These are phyloP conservation scores for Palythoa heliodiscus DNA, from an alignment of 92 coral and sea anemone species.

Conservation along the genomic window DNA sequence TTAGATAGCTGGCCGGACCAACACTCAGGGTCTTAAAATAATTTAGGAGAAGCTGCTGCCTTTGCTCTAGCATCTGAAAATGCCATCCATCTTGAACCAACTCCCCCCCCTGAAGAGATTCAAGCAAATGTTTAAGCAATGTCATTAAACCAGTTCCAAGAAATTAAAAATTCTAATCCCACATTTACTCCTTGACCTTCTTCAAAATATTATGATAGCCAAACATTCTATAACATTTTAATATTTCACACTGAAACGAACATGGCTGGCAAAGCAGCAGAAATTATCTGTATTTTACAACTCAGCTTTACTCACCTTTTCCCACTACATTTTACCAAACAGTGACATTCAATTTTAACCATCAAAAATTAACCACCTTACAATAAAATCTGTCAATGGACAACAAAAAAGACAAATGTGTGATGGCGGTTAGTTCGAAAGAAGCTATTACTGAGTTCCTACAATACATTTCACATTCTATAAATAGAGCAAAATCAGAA, in stretches of 20 bases:
- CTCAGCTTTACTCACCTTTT: constrained; percentile 23
- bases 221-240: too few relatives aligned
- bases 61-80: constrained; percentile 7
- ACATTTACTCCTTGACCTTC: constrained; percentile 30
- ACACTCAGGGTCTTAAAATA: too few relatives aligned
- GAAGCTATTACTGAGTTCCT: background rate
- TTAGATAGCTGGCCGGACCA: too few relatives aligned
- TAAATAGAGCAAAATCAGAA: too few relatives aligned
- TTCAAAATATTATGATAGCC: background rate
- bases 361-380: constrained; percentile 47
- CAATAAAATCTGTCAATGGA: too few relatives aligned
- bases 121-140: constrained; percentile 24
- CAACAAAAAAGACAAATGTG: constrained; percentile 26
- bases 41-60: too few relatives aligned
- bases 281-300: constrained; percentile 57
- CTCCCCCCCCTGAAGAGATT: background rate
- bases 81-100: constrained; percentile 35
- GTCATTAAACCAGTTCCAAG: too few relatives aligned
- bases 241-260: constrained; percentile 67
- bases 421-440: background rate
- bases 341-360: constrained; percentile 42
- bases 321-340: too few relatives aligned
- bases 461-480: background rate
- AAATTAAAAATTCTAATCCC: constrained; percentile 42
- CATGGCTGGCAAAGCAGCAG: constrained; percentile 53